Conservation (phyloP, 2,888 invertebrate genomes). For the Archaeoteleia sp. region DNA sequence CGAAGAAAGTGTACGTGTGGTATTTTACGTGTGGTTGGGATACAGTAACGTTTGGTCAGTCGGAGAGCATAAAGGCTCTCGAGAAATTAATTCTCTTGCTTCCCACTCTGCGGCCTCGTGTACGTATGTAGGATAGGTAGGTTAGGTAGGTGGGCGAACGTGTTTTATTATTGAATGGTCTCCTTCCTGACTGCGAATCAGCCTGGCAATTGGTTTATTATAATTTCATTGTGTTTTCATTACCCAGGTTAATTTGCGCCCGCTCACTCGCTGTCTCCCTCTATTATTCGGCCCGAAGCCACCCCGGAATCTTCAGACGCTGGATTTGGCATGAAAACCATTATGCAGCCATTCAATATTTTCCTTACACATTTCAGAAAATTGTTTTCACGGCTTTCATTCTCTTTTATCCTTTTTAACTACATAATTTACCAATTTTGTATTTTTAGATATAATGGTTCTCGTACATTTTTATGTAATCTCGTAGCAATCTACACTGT, state of each 20-base stretch:
- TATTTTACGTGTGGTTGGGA: slow-evolving; percentile 56
- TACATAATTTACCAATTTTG: too few species aligned
- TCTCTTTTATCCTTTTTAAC: slow-evolving; percentile 22
- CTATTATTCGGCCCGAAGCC: slow-evolving; percentile 62
- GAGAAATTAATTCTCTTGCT: slow-evolving; percentile 72
- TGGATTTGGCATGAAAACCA: slow-evolving; percentile 51
- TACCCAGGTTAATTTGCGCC: slow-evolving; percentile 70
- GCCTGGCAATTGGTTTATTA: slow-evolving; percentile 73
- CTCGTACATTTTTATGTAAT: too few species aligned
- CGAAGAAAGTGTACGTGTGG: slow-evolving; percentile 44
- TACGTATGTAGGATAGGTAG: slow-evolving; percentile 40
- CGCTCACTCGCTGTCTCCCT: slow-evolving; percentile 64
- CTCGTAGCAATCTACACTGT: too few species aligned
- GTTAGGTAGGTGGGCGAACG: slow-evolving; percentile 57
- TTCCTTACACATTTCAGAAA: slow-evolving; percentile 39
- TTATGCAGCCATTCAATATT: slow-evolving; percentile 42
- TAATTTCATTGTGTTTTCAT: slow-evolving; percentile 74
- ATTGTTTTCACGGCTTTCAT: slow-evolving; percentile 34
- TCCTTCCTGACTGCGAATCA: slow-evolving; percentile 71
- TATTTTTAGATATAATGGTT: too few species aligned
- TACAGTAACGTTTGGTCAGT: slow-evolving; percentile 68
- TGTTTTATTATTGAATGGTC: slow-evolving; percentile 74
- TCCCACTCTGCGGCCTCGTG: slow-evolving; percentile 48
- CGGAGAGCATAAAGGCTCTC: slow-evolving; percentile 72
- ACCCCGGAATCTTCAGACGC: slow-evolving; percentile 51